Evolutionary conservation across 2,797 vertebrate species (phyloP).

Genomic region (Acanthurus leucopareius): DNA sequence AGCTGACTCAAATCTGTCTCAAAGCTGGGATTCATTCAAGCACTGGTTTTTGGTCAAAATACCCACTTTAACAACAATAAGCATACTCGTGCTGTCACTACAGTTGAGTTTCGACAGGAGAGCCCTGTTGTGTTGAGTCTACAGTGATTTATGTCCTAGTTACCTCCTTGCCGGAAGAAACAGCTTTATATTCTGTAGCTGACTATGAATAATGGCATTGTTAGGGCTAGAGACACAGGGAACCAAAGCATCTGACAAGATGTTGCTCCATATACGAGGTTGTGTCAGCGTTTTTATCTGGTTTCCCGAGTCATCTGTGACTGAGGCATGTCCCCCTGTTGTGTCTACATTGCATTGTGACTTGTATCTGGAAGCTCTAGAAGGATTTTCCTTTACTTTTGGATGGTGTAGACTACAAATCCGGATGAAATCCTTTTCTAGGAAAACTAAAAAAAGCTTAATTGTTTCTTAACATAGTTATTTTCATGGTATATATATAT

Average conservation of each 20-base stretch:
- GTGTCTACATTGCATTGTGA: slow-evolving; percentile 1
- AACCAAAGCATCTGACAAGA: slow-evolving; percentile 27
- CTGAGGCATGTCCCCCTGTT: not conserved
- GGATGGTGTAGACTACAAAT: not conserved
- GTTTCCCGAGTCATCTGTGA: slow-evolving; percentile 41
- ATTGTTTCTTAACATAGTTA: not conserved
- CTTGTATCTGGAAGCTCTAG: slow-evolving; percentile 1
- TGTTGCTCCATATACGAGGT: slow-evolving; percentile 25
- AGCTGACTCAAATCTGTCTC: slow-evolving; percentile 12
- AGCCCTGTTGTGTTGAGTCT: slow-evolving; percentile 15
- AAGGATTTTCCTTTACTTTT: slow-evolving; percentile 23
- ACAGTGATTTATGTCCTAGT: slow-evolving; percentile 24
- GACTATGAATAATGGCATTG: slow-evolving; percentile 16
- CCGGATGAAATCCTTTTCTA: slow-evolving; percentile 21
- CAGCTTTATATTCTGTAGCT: not conserved
- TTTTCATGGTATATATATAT: not conserved
- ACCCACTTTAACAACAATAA: slow-evolving; percentile 24
- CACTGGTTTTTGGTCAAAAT: not conserved
- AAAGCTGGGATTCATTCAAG: slow-evolving; percentile 21
- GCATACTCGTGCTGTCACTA: slow-evolving; percentile 18
- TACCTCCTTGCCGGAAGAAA: slow-evolving; percentile 18
- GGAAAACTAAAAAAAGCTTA: not conserved
- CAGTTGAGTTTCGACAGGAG: not conserved
- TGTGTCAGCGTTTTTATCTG: slow-evolving; percentile 23
- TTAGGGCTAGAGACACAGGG: slow-evolving; percentile 4